Base-by-base conservation (phyloP, 2,113 vertebrate genomes). In the Sterna hirundo region DNA sequence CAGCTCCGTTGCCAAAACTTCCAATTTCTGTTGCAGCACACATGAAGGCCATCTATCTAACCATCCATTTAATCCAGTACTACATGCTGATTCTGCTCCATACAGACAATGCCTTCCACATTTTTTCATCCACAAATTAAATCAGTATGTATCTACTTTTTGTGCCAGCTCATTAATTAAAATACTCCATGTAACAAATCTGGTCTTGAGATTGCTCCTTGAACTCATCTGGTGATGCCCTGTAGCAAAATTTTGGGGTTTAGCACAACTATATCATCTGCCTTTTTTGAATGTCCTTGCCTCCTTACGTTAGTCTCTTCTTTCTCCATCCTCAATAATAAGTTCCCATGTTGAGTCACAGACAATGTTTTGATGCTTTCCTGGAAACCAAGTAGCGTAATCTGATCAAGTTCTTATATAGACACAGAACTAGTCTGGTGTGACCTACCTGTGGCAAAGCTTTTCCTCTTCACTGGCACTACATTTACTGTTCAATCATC, bases 11-110 rank as follows among this genome's bases (percentile, higher is more conserved):
- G 15, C 68, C 58, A 74, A 61, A 91, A 34, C 12, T 46, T 75
- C 30, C 21, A 20, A 8, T 25, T 65, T 44, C 68, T 57, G 1
- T 30, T n/a, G 20, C 26, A 65, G 13, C 40, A 16, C 10, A 26
- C 10, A 16, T 6, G 21, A 18, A 61, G n/a, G 9, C 38, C 69
- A 52, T 16, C 36, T 38, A 49, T 3, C 21, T 47, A 82, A 22
- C 8, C 20, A 20, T 21, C 34, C 36, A 5, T 30, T 62, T n/a
- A 21, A 29, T 76, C 32, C 1, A 1, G 21, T 47, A n/a, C 36
- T 22, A 36, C 0, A 0, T 38, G 13, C 34, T 44, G 52, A 14
- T 36, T 42, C 44, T 5, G 0, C 29, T 83, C 26, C 26, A 12
- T 71, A 21, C 11, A 29, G 26, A 60, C 18, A 60, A 38, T 26